These are phyloP conservation scores for Drosophila navojoa DNA, from an alignment of 1,140 invertebrate genomes.

Conservation along the genomic window DNA sequence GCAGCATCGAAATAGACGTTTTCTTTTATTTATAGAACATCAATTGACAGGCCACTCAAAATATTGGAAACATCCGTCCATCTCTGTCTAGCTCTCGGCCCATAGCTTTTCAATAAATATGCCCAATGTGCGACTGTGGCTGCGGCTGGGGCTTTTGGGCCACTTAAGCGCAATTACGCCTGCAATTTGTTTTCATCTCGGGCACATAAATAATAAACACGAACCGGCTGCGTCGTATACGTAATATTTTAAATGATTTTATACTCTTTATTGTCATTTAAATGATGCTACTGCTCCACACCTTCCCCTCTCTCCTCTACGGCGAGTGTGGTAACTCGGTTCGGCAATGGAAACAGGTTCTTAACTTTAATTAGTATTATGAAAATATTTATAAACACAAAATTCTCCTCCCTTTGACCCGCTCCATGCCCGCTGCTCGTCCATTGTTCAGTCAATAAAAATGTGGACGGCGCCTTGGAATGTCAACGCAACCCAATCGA, in stretches of 20 bases:
- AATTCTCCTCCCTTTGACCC: neutral
- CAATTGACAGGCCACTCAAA: constrained; percentile 71
- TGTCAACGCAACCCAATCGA: constrained; percentile 67
- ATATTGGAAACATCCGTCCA: constrained; percentile 25
- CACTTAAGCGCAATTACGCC: constrained; percentile 77
- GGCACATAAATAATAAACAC: constrained; percentile 49
- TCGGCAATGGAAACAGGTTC: constrained; percentile 56
- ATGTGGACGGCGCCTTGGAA: constrained; percentile 54
- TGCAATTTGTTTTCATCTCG: constrained; percentile 79
- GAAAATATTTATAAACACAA: constrained; percentile 61
- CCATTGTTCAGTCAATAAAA: constrained; percentile 23
- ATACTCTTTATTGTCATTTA: constrained; percentile 73
- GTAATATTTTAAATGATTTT: constrained; percentile 81
- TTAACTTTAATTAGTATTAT: constrained; percentile 67
- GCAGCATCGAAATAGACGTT: constrained; percentile 34
- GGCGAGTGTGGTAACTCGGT: constrained; percentile 44
- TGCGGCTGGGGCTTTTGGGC: constrained; percentile 48
- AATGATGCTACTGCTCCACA: constrained; percentile 27
- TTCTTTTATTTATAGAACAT: constrained; percentile 79
- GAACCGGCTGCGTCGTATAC: constrained; percentile 51
- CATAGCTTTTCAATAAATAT: constrained; percentile 68
- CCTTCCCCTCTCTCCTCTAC: neutral
- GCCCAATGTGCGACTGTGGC: constrained; percentile 13
- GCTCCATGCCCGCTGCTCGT: neutral
- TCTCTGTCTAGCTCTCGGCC: neutral